A percentile compares a stretch with the other conserved stretches of the same genome.
These are phyloP conservation scores for Brachionus rubens DNA, from an alignment of 1,140 invertebrate genomes.

Conservation along the genomic window DNA sequence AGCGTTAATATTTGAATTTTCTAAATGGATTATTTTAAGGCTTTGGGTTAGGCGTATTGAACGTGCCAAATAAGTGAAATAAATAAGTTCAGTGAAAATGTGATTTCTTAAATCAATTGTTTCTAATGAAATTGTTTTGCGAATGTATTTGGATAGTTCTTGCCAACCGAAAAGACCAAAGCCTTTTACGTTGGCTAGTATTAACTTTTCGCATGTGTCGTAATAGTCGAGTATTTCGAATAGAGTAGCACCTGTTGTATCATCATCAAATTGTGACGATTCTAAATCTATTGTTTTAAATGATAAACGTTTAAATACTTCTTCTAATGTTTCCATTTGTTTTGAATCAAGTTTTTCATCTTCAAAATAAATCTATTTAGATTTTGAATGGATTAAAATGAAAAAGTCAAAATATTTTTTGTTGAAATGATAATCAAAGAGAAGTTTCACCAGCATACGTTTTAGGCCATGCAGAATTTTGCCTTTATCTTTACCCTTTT, in stretches of 20 bases:
- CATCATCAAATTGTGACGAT: conserved; percentile 56
- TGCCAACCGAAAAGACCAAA: conserved; percentile 76
- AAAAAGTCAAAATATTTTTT: too few species aligned
- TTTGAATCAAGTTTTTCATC: conserved; percentile 63
- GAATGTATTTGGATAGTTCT: conserved; percentile 73
- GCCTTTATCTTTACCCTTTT: too few species aligned
- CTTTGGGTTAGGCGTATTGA: conserved; percentile 68
- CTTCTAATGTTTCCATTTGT: conserved; percentile 71
- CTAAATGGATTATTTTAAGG: conserved; percentile 70
- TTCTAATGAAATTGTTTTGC: conserved; percentile 71
- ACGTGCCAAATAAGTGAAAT: conserved; percentile 69
- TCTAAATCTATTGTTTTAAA: conserved; percentile 70
- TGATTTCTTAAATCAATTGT: conserved; percentile 69
- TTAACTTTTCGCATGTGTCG: conserved; percentile 73
- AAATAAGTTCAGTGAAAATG: conserved; percentile 66
- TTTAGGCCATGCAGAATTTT: too few species aligned
- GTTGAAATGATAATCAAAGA: too few species aligned
- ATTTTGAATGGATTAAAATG: too few species aligned
- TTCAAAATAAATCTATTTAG: conserved; percentile 51
- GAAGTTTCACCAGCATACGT: too few species aligned
- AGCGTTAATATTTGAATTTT: conserved; percentile 70
- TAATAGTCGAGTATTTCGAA: conserved; percentile 91
- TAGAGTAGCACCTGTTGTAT: conserved; percentile 61
- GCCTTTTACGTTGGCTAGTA: conserved; percentile 72
- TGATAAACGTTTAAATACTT: conserved; percentile 72